phyloP scores from a whole-genome alignment of 2,113 vertebrate species.

The Ceratotherium simum region DNA sequence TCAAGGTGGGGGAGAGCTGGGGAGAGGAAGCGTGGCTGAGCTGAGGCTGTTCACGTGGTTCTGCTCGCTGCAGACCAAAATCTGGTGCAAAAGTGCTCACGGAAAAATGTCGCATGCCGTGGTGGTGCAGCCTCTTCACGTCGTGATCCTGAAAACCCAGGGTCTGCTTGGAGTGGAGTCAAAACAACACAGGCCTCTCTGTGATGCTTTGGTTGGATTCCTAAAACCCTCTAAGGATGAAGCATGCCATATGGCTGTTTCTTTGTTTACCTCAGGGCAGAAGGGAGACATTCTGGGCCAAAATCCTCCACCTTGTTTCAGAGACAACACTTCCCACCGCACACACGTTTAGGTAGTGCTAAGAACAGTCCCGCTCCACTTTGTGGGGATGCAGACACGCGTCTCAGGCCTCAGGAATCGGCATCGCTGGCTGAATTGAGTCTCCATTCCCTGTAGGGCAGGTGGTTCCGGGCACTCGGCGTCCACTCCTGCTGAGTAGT shows the following conservation, averaged over 20 bases:
- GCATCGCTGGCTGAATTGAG: neutral
- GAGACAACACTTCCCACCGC: neutral
- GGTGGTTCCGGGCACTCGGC: accelerated
- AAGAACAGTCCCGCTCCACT: accelerated
- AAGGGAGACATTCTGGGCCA: neutral
- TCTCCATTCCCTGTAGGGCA: accelerated
- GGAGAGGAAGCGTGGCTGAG: accelerated
- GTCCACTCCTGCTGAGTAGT: accelerated
- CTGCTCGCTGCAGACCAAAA: accelerated
- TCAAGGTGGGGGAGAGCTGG: accelerated
- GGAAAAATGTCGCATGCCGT: accelerated
- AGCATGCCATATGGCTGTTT: neutral
- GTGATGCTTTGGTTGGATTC: neutral
- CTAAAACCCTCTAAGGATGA: neutral
- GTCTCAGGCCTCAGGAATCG: accelerated
- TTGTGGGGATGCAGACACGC: accelerated
- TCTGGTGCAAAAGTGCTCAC: accelerated
- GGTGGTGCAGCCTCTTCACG: accelerated
- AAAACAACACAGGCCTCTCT: neutral
- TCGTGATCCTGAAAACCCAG: neutral
- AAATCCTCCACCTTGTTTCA: neutral
- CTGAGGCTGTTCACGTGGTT: neutral
- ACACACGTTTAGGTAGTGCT: neutral
- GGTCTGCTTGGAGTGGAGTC: neutral
- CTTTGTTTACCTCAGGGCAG: neutral